Evolutionary conservation across 2,888 invertebrate species (phyloP), one percentile per base, ranked within the genome.

Genomic region (Glomeris marginata): DNA sequence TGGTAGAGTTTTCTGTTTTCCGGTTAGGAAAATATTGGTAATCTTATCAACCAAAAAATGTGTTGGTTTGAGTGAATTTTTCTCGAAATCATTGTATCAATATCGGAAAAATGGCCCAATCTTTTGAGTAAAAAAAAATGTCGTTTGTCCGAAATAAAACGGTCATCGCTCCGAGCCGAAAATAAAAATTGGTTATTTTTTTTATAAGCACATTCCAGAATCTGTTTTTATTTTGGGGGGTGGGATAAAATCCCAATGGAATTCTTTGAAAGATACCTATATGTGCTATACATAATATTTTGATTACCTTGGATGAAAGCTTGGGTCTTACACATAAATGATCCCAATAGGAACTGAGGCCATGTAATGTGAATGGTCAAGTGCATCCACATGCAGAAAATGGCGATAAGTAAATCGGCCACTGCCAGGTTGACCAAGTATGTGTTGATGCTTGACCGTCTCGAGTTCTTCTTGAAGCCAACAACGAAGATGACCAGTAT

Each of bases 351-450:
- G 54, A 60, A 62, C 5, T 57, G 36, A 0, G 62, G 62, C 16
- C 59, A 49, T 1, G 59, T 58, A 18, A 64, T 53, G 44, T 58
- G 57, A n/a, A 60, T 59, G 18, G 60, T 58, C 10, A 64, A 55
- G 37, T 63, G 62, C 3, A 61, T 60, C 62, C 62, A 62, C 58
- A 62, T 63, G 46, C 64, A 64, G 49, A 56, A 62, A 4, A 61
- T 28, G n/a, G 61, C 61, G 37, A 63, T 62, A 46, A 80, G 64
- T 28, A 80, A 64, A 59, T 80, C 80, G 1, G 80, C 80, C 0
- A 73, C 68, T 0, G 80, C 80, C 52, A 80, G 63, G 55, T 80
- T 80, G 1, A 75, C 77, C 52, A 80, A 74, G 58, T 75, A 77
- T 28, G 58, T 55, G 53, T 64, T 63, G 60, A 79, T 78, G 2